phyloP scores from a whole-genome alignment of 2,797 vertebrate species.

The Trichosurus vulpecula region DNA sequence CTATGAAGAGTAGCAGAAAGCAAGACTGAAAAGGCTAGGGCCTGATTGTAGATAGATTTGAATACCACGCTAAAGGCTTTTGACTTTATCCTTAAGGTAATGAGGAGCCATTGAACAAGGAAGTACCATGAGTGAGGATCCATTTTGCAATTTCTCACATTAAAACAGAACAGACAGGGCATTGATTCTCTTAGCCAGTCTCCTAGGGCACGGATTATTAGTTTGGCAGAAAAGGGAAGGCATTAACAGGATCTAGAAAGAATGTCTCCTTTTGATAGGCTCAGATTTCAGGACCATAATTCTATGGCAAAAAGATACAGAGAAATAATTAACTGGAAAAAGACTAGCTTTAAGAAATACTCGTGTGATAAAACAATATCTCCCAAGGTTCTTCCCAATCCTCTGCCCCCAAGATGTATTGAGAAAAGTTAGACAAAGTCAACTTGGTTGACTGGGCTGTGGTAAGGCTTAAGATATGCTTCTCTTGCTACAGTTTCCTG shows the following conservation, averaged over 20 bases:
- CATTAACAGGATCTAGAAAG: background rate
- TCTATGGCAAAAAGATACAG: background rate
- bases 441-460: no score
- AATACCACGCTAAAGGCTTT: background rate
- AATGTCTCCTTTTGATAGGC: background rate
- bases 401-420: no score
- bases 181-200: background rate
- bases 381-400: no score
- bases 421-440: no score
- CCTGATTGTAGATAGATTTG: background rate
- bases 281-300: background rate
- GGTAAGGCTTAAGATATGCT: background rate
- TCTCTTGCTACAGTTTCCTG: background rate
- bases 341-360: no score
- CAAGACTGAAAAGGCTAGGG: background rate
- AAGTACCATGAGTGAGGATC: background rate
- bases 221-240: background rate
- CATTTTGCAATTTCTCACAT: background rate
- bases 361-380: no score
- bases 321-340: no score
- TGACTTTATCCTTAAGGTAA: background rate
- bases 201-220: background rate
- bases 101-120: background rate
- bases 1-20: background rate
- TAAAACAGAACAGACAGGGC: background rate